Evolutionary conservation across 2,888 invertebrate genomes (phyloP).

Genomic region (Pogonocherus hispidulus): DNA sequence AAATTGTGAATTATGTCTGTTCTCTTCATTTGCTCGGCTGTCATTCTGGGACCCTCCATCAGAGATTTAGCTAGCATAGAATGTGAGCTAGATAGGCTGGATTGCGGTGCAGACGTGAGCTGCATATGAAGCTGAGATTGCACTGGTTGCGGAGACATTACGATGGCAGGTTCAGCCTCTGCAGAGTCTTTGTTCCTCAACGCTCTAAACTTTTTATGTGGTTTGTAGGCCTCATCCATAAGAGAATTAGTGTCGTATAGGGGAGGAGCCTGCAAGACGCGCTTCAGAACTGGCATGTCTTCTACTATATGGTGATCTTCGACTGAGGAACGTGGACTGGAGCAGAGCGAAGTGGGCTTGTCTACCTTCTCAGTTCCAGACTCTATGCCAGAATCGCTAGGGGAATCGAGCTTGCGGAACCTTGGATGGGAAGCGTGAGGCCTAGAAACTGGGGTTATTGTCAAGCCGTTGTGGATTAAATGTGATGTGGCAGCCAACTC

Average conservation of each 20-base stretch:
- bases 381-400: constrained; percentile 94
- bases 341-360: constrained; percentile 85
- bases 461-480: constrained; percentile 80
- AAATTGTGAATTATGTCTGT: constrained; percentile 94
- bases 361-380: constrained; percentile 92
- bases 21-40: constrained; percentile 91
- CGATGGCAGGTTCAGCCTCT: constrained; percentile 79
- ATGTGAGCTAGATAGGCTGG: constrained; percentile 86
- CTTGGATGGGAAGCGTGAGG: constrained; percentile 70
- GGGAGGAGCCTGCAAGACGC: constrained; percentile 93
- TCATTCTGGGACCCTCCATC: constrained; percentile 95
- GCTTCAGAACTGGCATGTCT: constrained; percentile 94
- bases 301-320: constrained; percentile 85
- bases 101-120: constrained; percentile 65
- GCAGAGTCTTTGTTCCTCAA: constrained; percentile 83
- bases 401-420: constrained; percentile 89
- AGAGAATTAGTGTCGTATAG: constrained; percentile 90
- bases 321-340: constrained; percentile 86
- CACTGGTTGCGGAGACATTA: constrained; percentile 60
- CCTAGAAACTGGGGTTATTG: constrained; percentile 77
- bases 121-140: constrained; percentile 60
- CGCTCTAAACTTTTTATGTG: constrained; percentile 95
- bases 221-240: constrained; percentile 96
- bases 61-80: constrained; percentile 91
- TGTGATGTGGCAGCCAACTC: constrained; percentile 81